Evolutionary conservation across 2,113 vertebrate species (phyloP), one percentile per base, ranked within the genome.

Genomic region (Callionymus lyra): DNA sequence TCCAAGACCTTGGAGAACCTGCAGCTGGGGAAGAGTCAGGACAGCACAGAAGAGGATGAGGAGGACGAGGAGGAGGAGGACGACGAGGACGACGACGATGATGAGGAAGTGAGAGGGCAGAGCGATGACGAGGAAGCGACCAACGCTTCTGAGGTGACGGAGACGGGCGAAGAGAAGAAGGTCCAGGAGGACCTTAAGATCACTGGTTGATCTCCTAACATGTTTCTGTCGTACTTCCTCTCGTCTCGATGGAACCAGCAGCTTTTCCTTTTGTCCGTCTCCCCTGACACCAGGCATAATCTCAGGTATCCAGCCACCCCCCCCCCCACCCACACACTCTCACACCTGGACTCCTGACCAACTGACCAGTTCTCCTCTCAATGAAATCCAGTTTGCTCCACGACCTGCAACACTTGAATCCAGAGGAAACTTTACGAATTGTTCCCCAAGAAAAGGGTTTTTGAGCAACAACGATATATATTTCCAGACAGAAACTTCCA

Each of bases 1-100:
- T 91, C 91, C 0, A 93, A 93, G 79, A 95, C 94, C 53, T 86
- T 97, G 87, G 93, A 97, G 63, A 96, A 92, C 12, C 85, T 98
- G 60, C 92, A 98, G 80, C 88, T 98, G 5, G 87, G 90, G 18
- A 94, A 93, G 73, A 87, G 84, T 76, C 87, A 89, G 12, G 86
- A 84, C 34, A 91, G 91, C 53, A 82, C 89, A 0, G 92, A 94
- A 12, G 93, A 92, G 11, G 93, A 95, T 16, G 88, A 86, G 0
- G 85, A 80, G 6, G 90, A 89, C 1, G 86, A 66, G 31, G 87
- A 90, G 1, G 89, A 87, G 2, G 92, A 91, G n/a, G 89, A 91
- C 15, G 90, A 94, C 12, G 88, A 95, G 0, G 73, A n/a, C n/a
- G n/a, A n/a, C n/a, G n/a, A n/a, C n/a, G n/a, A 42, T 3, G 41